Evolutionary conservation across 2,797 vertebrate species (phyloP).

Genomic region (Acrocephalus scirpaceus): DNA sequence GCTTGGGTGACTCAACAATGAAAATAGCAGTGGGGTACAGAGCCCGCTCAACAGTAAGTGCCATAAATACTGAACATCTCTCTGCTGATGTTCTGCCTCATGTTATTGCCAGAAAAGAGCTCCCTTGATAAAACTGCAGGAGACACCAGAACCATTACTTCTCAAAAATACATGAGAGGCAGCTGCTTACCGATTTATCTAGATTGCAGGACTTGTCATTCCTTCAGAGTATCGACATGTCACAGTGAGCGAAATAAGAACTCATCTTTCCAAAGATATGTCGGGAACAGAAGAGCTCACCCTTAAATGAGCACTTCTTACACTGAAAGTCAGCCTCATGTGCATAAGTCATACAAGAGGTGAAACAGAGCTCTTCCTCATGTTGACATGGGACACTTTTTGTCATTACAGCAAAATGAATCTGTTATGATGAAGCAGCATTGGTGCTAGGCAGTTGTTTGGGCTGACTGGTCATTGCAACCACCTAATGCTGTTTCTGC

Average conservation of each 20-base stretch:
- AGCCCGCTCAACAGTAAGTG: neutral
- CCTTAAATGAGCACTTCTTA: neutral
- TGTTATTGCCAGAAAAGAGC: neutral
- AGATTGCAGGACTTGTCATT: neutral
- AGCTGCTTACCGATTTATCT: neutral
- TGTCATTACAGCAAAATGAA: neutral
- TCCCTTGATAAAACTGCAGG: neutral
- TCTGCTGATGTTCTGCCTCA: neutral
- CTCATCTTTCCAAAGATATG: neutral
- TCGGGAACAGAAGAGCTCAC: neutral
- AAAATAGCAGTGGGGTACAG: neutral
- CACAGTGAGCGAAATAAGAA: neutral
- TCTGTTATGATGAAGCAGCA: accelerated
- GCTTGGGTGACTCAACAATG: neutral
- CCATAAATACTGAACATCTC: neutral
- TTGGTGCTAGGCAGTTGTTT: neutral
- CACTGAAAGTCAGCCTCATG: neutral
- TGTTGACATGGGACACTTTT: accelerated
- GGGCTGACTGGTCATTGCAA: neutral
- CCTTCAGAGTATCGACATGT: neutral
- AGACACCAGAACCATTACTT: neutral
- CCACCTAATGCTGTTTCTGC: neutral
- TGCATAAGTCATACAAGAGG: neutral
- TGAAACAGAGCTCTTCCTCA: neutral
- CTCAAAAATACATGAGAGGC: neutral